Base-by-base conservation (phyloP, 2,113 vertebrate species). In the Sceloporus undulatus region DNA sequence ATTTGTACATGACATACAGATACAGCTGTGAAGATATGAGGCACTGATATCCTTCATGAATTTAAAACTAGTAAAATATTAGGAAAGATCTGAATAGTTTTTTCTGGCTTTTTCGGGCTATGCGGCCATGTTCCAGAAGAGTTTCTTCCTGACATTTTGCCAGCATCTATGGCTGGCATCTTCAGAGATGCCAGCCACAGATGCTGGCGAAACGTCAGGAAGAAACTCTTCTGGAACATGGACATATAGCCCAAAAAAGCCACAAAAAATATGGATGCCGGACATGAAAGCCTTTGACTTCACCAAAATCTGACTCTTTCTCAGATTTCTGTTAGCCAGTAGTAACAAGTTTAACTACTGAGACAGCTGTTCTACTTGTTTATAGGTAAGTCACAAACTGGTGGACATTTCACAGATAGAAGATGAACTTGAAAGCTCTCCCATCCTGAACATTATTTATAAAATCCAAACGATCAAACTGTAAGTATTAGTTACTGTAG, bases 351-450 rank as follows among this genome's bases (percentile, higher is more conserved):
- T 81, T 91, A 85, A 79, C 77, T 89, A 79, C 77, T 89, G 76
- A 85, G 82, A 89, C 34, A 90, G 42, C 74, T 78, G 5, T 10
- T 83, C 81, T 2, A 0, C 85, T 42, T 91, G 87, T 3, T 68
- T 84, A 27, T 91, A 99, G 98, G 97, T 98, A 0, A 96, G 90
- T 42, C 93, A 98, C 85, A 96, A 97, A 40, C 94, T 99, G 89
- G 91, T 95, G 91, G 96, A 97, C 1, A 34, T 82, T 84, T 82
- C 81, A 34, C 94, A 96, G 89, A 71, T 92, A 81, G 91, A 93
- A 91, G 95, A 92, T 29, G 94, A 98, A 85, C 93, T 74, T 78
- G 65, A 92, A 75, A 65, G 21, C 18, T 95, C 93, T 11, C 1
- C 88, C 5, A 89, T 76, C 87, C 91, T 98, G 85, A 91, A 93